Evolutionary conservation across 2,113 vertebrate species (phyloP), one percentile per base, ranked within the genome.

Genomic region (Psophia crepitans): DNA sequence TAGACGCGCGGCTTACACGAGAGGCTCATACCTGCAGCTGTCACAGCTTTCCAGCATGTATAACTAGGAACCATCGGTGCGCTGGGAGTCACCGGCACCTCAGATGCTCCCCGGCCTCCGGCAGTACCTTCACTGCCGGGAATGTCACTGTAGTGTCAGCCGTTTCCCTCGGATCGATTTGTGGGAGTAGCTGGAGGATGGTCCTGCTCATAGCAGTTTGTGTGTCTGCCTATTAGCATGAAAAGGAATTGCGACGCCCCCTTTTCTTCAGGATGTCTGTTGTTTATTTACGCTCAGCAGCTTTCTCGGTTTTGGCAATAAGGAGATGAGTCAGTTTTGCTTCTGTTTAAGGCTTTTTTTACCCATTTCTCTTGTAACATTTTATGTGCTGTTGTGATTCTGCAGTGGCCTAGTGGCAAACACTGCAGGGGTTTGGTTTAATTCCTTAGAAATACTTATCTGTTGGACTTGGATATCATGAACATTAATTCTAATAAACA

Each of bases 291-390:
- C 9, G 2, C 84, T 95, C 48, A 27, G 57, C 0, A 0, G 35
- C 83, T 68, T 60, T 89, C 86, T 95, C 0, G 8, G 86, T 84
- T 95, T 97, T 95, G 95, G 94, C 92, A 96, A 95, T 96, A 97
- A 75, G 87, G 61, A 82, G 90, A 96, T 93, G 97, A 97, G 80
- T 97, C 92, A 95, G 77, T 95, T 95, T 95, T 92, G 87, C 90
- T 97, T 96, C 92, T 95, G 73, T 87, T 95, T 79, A 75, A 93
- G 77, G 70, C 46, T 85, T 91, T 86, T 91, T 96, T 96, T 70
- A 69, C 60, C 61, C 61, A 2, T 92, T 89, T 89, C 57, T 89
- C 86, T 57, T 79, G 48, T 87, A 75, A 69, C 17, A 12, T 79
- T 95, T 82, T 10, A 33, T 87, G 57, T 65, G 32, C 73, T 57